Percentiles rank a stretch among this genome's conserved stretches.
phyloP scores from a whole-genome alignment of 2,797 vertebrate genomes.

The Halcyon leucocephala region DNA sequence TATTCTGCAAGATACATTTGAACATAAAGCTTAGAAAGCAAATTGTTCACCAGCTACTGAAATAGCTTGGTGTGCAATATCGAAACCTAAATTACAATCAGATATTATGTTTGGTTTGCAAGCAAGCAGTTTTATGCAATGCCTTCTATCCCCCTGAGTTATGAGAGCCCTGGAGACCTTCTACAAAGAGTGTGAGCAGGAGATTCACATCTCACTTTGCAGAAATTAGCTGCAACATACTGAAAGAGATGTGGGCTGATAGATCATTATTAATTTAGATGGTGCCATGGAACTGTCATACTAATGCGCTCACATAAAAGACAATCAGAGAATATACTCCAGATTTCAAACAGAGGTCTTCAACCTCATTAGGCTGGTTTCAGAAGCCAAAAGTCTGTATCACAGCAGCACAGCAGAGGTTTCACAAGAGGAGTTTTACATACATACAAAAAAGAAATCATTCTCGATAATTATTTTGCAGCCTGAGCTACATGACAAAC shows the following conservation, averaged over 20 bases:
- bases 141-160: conserved; percentile 17
- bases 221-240: conserved; percentile 69
- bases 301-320: conserved; percentile 50
- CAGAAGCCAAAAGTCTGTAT: conserved; percentile 38
- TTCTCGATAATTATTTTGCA: conserved; percentile 7
- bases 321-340: conserved; percentile 28
- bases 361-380: conserved; percentile 61
- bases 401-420: conserved; percentile 4
- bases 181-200: background rate
- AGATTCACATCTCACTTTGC: conserved; percentile 28
- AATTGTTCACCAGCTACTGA: conserved; percentile 23
- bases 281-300: conserved; percentile 43
- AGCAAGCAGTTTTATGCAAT: conserved; percentile 28
- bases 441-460: background rate
- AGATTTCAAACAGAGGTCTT: conserved; percentile 60
- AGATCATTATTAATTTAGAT: conserved; percentile 73
- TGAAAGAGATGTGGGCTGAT: conserved; percentile 43
- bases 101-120: conserved; percentile 33
- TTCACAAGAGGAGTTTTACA: conserved; percentile 27
- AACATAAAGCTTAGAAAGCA: conserved; percentile 39
- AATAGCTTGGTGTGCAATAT: conserved; percentile 7
- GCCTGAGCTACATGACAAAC: conserved; percentile 1
- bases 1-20: conserved; percentile 6
- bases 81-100: conserved; percentile 59
- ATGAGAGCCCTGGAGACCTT: conserved; percentile 29